phyloP scores from a whole-genome alignment of 2,888 invertebrate genomes.

The Diploptera punctata region DNA sequence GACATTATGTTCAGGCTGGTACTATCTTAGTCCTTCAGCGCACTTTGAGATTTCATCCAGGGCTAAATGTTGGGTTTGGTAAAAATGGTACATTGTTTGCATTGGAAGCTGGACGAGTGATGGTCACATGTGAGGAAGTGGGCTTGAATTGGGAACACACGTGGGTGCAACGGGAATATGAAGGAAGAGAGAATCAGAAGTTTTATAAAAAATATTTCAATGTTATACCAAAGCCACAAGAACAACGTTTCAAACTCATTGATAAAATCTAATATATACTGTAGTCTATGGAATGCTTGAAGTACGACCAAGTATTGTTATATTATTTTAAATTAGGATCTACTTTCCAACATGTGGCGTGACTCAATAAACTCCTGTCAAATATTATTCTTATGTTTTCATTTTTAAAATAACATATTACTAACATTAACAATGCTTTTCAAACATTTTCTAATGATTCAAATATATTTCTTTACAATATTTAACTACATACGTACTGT shows the following conservation, averaged over 20 bases:
- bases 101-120: conserved; percentile 77
- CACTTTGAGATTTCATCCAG: conserved; percentile 77
- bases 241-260: conserved; percentile 77
- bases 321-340: too few species aligned
- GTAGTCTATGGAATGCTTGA: too few species aligned
- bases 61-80: conserved; percentile 81
- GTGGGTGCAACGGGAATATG: conserved; percentile 73
- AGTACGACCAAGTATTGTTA: too few species aligned
- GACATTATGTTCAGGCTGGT: conserved; percentile 68
- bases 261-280: conserved; percentile 75
- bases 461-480: too few species aligned
- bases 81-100: conserved; percentile 82
- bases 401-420: too few species aligned
- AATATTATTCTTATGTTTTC: too few species aligned
- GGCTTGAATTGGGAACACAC: conserved; percentile 80
- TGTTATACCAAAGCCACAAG: conserved; percentile 79
- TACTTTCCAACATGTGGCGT: too few species aligned
- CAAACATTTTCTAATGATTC: too few species aligned
- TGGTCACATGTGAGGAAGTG: conserved; percentile 81
- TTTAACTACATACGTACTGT: too few species aligned
- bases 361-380: too few species aligned
- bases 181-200: conserved; percentile 65
- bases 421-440: too few species aligned
- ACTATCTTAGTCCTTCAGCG: conserved; percentile 73
- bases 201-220: conserved; percentile 88